Base-by-base conservation (phyloP, 1,140 invertebrate species). In the Drosophila parvula region DNA sequence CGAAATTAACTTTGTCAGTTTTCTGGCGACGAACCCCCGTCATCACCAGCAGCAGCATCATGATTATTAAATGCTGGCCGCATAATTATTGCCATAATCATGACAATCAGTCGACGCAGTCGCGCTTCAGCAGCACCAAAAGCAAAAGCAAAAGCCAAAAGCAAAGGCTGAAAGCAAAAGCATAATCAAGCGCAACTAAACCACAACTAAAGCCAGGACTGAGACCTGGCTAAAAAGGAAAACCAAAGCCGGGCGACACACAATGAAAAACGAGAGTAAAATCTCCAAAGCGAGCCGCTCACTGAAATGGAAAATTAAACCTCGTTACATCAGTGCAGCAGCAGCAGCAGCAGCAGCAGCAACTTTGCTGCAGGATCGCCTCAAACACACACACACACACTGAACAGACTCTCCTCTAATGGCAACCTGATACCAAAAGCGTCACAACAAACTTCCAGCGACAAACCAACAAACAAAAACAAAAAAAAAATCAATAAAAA, bases 251-350 rank as follows among this genome's bases (percentile, higher is more conserved):
- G 34, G 44, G 76, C 63, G 62, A 79, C 86, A 77, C 81, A 81
- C 81, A 73, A 81, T 79, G 83, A 90, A 90, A 90, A 90, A 90
- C 88, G 88, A 90, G 88, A 90, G 88, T 90, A 82, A 90, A 89
- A 76, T 88, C 74, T 75, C 74, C 78, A 79, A 86, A 86, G 83
- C 83, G 48, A 90, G 86, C 77, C 77, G 74, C 64, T 85, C 88
- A 81, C 84, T 90, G 88, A 90, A 90, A 90, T 90, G 88, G 88
- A 90, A 90, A 90, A 90, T 90, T 90, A 90, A 90, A 90, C 82
- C 82, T 84, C 81, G 88, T 90, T 90, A 88, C 88, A 84, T 90
- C 88, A 90, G 88, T 86, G 63, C 80, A 71, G 65, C 81, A 82
- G 60, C 74, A 79, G 74, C 69, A 83, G 48, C 61, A 63, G 10